Evolutionary conservation across 2,797 vertebrate species (phyloP).

Genomic region (Chlorospingus flavigularis): DNA sequence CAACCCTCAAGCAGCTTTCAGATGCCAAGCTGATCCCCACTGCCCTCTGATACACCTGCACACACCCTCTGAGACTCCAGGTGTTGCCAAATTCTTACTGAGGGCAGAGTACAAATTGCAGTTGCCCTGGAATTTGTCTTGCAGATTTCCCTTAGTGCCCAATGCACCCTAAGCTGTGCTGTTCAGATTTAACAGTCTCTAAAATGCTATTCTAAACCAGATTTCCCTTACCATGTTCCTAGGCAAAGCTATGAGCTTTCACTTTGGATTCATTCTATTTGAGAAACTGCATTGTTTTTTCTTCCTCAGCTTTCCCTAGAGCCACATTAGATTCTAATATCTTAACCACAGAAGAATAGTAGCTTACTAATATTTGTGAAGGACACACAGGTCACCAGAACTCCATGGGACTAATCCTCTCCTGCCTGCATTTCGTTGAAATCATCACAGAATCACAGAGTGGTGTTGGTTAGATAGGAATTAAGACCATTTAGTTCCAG

Average conservation of each 20-base stretch:
- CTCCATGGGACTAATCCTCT: neutral
- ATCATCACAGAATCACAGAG: neutral
- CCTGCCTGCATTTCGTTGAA: neutral
- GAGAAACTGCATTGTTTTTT: neutral
- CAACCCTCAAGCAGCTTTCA: neutral
- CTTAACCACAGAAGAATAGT: neutral
- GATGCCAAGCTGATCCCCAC: neutral
- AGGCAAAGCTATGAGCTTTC: neutral
- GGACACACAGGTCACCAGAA: neutral
- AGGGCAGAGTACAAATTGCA: neutral
- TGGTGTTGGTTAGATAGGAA: neutral
- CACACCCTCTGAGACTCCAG: neutral
- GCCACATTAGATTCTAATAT: neutral
- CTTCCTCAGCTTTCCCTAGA: neutral
- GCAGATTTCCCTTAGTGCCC: neutral
- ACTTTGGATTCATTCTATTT: neutral
- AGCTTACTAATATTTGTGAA: neutral
- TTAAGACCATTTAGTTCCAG: neutral
- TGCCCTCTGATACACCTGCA: neutral
- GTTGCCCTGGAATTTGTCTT: neutral
- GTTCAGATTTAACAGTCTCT: neutral
- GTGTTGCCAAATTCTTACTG: neutral
- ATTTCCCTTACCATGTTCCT: neutral
- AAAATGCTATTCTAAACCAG: neutral
- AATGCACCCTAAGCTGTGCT: neutral